Evolutionary conservation across 2,113 vertebrate genomes (phyloP), one percentile per base, ranked within the genome.

Genomic region (Caloenas nicobarica): DNA sequence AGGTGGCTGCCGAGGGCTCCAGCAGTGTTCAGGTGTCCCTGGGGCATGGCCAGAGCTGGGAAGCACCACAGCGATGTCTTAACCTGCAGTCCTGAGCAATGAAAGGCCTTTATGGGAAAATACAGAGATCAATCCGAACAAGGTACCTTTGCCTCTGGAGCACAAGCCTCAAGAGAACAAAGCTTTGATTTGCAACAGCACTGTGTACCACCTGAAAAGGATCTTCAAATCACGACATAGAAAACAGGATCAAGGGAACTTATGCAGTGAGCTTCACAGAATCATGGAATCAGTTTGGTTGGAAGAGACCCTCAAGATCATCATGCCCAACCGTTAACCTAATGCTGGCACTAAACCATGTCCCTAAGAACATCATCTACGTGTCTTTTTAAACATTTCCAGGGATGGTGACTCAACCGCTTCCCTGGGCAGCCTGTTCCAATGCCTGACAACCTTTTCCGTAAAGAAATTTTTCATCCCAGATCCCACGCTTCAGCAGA

Each of bases 151-250:
- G 72, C 80, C 80, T 38, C 14, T 42, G 46, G 2, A 91, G 72
- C 58, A 61, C 58, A 77, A 65, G 62, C 38, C 48, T 69, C 68
- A 14, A 19, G 58, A 62, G 44, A 64, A 19, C 62, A 76, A 38
- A 54, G 80, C 77, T 95, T 83, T 95, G 80, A 88, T 77, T 72
- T 69, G 48, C 76, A 83, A 62, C 23, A 91, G 16, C 80, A 40
- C 5, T 24, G 50, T 65, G 77, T 58, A 48, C 44, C 18, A 28
- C 50, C 77, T 65, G 33, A 84, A 83, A 77, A 16, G 44, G 46
- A 86, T 16, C 89, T 92, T 64, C 76, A 77, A 36, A 38, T 46
- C 57, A 33, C 3, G 53, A 77, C 76, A 89, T 50, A 65, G 76
- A 77, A 90, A 81, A 58, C 16, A 26, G 34, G 26, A 91, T 26